Evolutionary conservation across 2,113 vertebrate species (phyloP), one percentile per base, ranked within the genome.

Genomic region (Indri indri): DNA sequence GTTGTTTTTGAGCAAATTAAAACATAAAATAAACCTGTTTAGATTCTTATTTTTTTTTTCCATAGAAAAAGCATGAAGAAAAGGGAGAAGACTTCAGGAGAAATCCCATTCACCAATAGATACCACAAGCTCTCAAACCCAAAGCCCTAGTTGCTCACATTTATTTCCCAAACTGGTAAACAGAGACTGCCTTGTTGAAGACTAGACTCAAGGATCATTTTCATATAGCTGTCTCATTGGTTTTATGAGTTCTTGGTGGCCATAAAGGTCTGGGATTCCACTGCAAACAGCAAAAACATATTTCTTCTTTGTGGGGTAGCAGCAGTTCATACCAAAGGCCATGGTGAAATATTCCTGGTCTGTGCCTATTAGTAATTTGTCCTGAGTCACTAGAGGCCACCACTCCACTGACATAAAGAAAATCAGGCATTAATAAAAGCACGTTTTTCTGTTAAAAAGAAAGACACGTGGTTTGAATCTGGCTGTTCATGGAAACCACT

Each of bases 201-300:
- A 63, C 63, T 40, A 71, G 89, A 90, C 32, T 13, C 27, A 40
- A 5, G 5, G 63, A 74, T 87, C 45, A 76, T 45, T 90, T 95
- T 59, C n/a, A n/a, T 47, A n/a, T 42, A 79, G 8, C 77, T 52
- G 32, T 47, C 65, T 95, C 57, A 61, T 37, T 61, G 81, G 27
- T 91, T 94, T 96, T 92, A 88, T 54, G 85, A 80, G 30, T 79
- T 96, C 65, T 86, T 90, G 20, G 22, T 92, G 59, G 34, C 42
- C 68, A 88, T 65, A 93, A 94, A 94, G 25, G 13, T 59, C 89
- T 81, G 85, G 63, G 52, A 79, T 94, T 90, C 77, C 66, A 95
- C 85, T 95, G 57, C 17, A 95, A 94, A 89, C 16, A 92, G 42
- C 37, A 90, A 92, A 89, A 86, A n/a, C 37, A 14, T 45, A 79